Evolutionary conservation across 2,888 invertebrate genomes (phyloP).

Genomic region (Tipula unca): DNA sequence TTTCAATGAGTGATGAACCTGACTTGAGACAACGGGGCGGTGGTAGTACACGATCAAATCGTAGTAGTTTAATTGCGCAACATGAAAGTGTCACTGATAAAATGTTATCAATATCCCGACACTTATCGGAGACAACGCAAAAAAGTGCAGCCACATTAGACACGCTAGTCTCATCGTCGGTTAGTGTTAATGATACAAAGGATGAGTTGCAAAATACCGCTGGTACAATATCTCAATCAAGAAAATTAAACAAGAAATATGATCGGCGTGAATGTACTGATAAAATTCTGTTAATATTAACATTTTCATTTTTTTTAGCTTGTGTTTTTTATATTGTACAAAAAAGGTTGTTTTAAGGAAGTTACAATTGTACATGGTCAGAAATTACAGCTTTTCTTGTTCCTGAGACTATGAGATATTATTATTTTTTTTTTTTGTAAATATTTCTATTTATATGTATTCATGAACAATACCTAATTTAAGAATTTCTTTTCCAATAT

Average conservation of each 20-base stretch:
- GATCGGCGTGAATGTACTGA: slow-evolving; percentile 92
- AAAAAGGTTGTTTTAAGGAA: slow-evolving; percentile 67
- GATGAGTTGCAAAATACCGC: slow-evolving; percentile 80
- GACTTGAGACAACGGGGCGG: slow-evolving; percentile 52
- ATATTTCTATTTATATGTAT: neutral
- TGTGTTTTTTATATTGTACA: slow-evolving; percentile 90
- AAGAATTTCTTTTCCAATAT: neutral
- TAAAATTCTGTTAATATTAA: slow-evolving; percentile 80
- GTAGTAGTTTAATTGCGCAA: slow-evolving; percentile 46
- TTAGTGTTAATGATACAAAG: slow-evolving; percentile 63
- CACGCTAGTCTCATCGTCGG: slow-evolving; percentile 60
- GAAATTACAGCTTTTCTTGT: neutral
- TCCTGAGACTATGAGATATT: neutral
- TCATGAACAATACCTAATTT: neutral
- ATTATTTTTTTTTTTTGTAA: neutral
- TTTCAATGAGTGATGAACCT: slow-evolving; percentile 46
- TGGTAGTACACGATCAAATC: slow-evolving; percentile 34
- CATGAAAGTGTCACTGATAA: slow-evolving; percentile 71
- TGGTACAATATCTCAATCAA: slow-evolving; percentile 79
- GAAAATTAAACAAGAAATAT: slow-evolving; percentile 88
- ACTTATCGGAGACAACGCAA: slow-evolving; percentile 78
- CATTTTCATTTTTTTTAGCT: slow-evolving; percentile 79
- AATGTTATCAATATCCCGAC: slow-evolving; percentile 72
- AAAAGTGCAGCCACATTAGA: slow-evolving; percentile 80
- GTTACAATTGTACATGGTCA: neutral